phyloP scores from a whole-genome alignment of 2,797 vertebrate species.

The Poecilia velifera region DNA sequence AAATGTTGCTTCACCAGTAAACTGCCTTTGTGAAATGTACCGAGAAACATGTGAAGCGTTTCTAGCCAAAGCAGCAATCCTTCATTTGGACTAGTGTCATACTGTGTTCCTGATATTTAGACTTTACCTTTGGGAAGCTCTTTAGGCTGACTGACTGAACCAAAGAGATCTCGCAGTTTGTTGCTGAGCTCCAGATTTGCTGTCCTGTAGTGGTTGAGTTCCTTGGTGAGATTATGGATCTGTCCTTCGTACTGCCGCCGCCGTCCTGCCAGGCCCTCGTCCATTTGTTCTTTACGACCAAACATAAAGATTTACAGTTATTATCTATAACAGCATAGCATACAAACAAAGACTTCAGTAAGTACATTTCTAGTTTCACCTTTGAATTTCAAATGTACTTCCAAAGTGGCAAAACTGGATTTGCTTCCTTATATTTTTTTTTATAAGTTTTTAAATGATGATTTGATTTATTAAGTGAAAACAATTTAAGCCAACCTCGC shows the following conservation, averaged over 20 bases:
- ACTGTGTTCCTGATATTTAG: background rate
- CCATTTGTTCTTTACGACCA: constrained; percentile 87
- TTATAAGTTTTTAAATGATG: background rate
- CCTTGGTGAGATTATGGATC: constrained; percentile 91
- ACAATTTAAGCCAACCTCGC: background rate
- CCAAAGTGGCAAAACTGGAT: background rate
- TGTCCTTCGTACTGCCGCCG: constrained; percentile 90
- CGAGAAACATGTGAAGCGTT: background rate
- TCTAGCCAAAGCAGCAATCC: background rate
- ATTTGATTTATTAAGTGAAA: background rate
- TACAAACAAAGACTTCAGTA: background rate
- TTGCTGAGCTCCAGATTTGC: constrained; percentile 89
- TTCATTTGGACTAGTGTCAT: too few relatives aligned
- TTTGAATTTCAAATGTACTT: background rate
- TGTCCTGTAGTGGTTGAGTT: constrained; percentile 86
- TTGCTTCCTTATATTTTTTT: background rate
- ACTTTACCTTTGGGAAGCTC: constrained; percentile 63
- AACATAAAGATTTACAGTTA: background rate
- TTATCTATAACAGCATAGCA: too few relatives aligned
- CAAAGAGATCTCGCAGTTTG: constrained; percentile 79
- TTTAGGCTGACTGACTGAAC: constrained; percentile 55
- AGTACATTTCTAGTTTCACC: background rate
- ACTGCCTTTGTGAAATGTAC: background rate
- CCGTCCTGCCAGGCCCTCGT: constrained; percentile 89
- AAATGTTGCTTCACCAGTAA: background rate